A percentile compares a stretch with the other conserved stretches of the same genome.
Evolutionary conservation across 2,888 invertebrate genomes (phyloP).

Genomic region (Nebria brevicollis): DNA sequence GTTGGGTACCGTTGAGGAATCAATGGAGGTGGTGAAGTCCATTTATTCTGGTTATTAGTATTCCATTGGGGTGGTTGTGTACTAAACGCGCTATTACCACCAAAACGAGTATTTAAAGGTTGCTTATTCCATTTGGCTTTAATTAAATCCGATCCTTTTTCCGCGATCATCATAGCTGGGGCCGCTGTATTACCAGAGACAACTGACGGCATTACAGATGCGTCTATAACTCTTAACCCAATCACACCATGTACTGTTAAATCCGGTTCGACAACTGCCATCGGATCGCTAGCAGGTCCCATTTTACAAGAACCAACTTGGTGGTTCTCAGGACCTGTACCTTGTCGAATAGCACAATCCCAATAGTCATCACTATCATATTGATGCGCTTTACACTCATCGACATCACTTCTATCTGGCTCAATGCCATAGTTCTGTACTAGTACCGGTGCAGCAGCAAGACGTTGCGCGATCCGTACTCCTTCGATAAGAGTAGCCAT

Average conservation of each 20-base stretch:
- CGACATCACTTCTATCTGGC: slow-evolving; percentile 64
- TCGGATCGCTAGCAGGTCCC: slow-evolving; percentile 76
- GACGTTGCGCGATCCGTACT: slow-evolving; percentile 67
- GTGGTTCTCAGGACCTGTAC: slow-evolving; percentile 85
- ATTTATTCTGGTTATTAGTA: background rate
- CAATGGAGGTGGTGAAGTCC: background rate
- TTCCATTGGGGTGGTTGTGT: background rate
- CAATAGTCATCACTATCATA: slow-evolving; percentile 77
- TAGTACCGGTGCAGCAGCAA: slow-evolving; percentile 69
- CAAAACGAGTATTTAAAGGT: slow-evolving; percentile 16
- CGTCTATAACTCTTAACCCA: slow-evolving; percentile 67
- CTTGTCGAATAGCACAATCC: slow-evolving; percentile 75
- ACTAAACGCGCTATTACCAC: background rate
- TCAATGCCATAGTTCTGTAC: slow-evolving; percentile 69
- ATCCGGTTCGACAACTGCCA: slow-evolving; percentile 79
- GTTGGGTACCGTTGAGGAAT: background rate
- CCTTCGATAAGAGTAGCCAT: slow-evolving; percentile 72
- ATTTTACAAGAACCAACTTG: slow-evolving; percentile 86
- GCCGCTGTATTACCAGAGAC: slow-evolving; percentile 62
- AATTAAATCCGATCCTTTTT: slow-evolving; percentile 60
- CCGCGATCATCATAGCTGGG: slow-evolving; percentile 61
- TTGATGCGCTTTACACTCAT: slow-evolving; percentile 63
- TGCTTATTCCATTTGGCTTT: slow-evolving; percentile 55
- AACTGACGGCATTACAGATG: slow-evolving; percentile 60
- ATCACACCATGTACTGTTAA: slow-evolving; percentile 72